Conservation (phyloP, 1,140 invertebrate genomes). For the Drosophila willistoni region DNA sequence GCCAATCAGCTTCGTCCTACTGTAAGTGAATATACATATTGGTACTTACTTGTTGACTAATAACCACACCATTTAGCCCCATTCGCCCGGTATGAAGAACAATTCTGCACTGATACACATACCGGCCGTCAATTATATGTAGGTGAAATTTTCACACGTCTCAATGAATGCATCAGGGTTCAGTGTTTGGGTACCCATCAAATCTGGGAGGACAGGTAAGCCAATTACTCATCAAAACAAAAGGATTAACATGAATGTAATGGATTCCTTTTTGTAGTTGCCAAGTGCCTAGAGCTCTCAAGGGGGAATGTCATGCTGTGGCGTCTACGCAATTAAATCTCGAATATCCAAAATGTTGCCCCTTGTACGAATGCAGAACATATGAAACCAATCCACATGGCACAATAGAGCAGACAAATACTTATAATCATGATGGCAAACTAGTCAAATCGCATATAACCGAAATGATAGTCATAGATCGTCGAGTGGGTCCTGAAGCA, state of each 20-base stretch:
- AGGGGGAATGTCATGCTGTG: conserved; percentile 54
- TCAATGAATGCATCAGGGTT: conserved; percentile 65
- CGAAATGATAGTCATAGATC: conserved; percentile 49
- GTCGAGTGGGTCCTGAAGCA: background rate
- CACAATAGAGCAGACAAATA: conserved; percentile 53
- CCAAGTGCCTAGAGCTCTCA: conserved; percentile 44
- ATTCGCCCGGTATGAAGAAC: conserved; percentile 15
- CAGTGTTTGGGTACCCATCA: conserved; percentile 70
- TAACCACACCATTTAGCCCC: background rate
- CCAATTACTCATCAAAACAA: no score
- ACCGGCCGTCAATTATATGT: conserved; percentile 67
- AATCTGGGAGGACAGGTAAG: conserved; percentile 77
- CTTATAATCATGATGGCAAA: conserved; percentile 65
- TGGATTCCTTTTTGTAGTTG: conserved; percentile 46
- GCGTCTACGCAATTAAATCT: conserved; percentile 39
- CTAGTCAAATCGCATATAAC: conserved; percentile 46
- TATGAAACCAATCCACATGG: conserved; percentile 40
- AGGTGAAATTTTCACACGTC: conserved; percentile 66
- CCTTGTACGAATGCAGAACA: conserved; percentile 66
- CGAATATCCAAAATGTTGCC: conserved; percentile 73
- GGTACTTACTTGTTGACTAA: background rate
- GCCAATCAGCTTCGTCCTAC: conserved; percentile 21
- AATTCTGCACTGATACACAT: conserved; percentile 62
- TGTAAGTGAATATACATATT: conserved; percentile 24
- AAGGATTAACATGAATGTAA: no score